A percentile compares a stretch with the other conserved stretches of the same genome.
Conservation (phyloP, 2,113 vertebrate species). For the Amia ocellicauda region DNA sequence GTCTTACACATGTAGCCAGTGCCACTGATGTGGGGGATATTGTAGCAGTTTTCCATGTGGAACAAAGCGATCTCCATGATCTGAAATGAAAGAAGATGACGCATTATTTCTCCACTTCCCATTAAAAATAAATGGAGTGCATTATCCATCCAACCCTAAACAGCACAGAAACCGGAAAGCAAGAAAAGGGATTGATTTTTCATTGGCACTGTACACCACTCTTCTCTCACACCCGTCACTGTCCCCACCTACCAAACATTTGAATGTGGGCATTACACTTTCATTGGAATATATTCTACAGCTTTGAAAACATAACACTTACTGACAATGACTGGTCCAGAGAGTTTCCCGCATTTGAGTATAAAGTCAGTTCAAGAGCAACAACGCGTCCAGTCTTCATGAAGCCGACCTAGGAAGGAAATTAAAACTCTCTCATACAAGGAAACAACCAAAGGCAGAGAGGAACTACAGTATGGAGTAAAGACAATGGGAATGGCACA, state of each 20-base stretch:
- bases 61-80: constrained; percentile 84
- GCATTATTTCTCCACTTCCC: no score
- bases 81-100: constrained; percentile 43
- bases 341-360: constrained; percentile 82
- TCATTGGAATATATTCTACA: no score
- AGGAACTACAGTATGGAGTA: no score
- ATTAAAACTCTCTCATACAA: background rate
- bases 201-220: background rate
- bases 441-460: background rate
- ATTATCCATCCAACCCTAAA: no score
- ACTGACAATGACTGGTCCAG: constrained; percentile 81
- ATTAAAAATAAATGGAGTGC: no score
- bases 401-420: constrained; percentile 78
- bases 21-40: constrained; percentile 77
- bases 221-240: no score
- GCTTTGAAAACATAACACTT: constrained; percentile 54
- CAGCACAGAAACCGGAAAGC: no score
- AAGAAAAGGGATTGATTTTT: no score
- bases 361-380: constrained; percentile 80
- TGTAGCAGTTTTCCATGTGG: constrained; percentile 92
- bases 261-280: no score
- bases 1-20: constrained; percentile 81
- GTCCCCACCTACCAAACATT: no score
- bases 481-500: no score
- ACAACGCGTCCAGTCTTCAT: constrained; percentile 78